Evolutionary conservation across 1,140 invertebrate genomes (phyloP), one percentile per base, ranked within the genome.

Genomic region (Harlomillsia oculata): DNA sequence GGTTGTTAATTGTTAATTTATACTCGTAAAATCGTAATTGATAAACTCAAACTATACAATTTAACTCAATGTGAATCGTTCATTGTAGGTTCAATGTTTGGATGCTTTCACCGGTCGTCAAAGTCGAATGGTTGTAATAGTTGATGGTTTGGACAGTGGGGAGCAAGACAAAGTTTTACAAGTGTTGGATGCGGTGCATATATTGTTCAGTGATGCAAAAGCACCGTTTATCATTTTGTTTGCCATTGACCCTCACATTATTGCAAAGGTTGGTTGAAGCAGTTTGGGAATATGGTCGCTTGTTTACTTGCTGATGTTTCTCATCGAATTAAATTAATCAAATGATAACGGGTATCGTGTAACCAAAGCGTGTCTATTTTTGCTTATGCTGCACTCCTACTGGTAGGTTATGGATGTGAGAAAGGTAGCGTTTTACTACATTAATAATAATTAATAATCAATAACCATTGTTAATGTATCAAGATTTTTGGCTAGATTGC

Each of bases 111-210:
- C 84, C 36, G 79, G 81, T 11, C 88, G 91, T 71, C 90, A 96
- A 71, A 95, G 90, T 49, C 79, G 93, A 43, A 72, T 97, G 43
- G 94, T 98, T 2, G 84, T 97, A 5, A 83, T 98, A 32, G 88
- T 99, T 23, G 96, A 99, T 75, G 95, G 95, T 1, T 72, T 99
- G 60, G 95, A 99, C 72, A 95, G 88, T 69, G 97, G 93, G 69
- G 95, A 98, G 70, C 94, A 97, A 69, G 91, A 96, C 67, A 92
- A 95, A 72, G 93, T 97, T 16, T 74, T 97, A 5, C 77, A 88
- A 1, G 80, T 95, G 25, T 75, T 99, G 20, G 95, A 97, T 75
- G 89, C 92, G 3, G 86, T 98, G 30, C 88, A 97, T 72, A 85
- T 94, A 18, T 74, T 98, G 26, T 96, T 98, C 71, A 89, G 87